Conservation (phyloP, 2,113 vertebrate species). For the Chelonoidis abingdonii region DNA sequence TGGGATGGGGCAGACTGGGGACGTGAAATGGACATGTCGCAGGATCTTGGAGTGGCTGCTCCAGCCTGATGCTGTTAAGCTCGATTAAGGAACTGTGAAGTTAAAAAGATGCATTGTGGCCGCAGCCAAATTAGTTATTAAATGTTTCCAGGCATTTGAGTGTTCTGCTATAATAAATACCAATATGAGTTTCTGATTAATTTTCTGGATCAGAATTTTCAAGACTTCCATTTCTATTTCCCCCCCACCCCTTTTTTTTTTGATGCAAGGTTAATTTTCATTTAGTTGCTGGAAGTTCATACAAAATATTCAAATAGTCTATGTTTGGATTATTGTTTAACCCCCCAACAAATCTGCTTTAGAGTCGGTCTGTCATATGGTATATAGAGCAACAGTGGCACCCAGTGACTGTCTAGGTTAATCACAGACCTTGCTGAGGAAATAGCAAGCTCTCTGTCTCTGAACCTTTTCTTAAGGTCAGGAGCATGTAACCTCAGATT, state of each 20-base stretch:
- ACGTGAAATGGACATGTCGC: neutral
- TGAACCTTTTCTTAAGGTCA: neutral
- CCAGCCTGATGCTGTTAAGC: constrained; percentile 60
- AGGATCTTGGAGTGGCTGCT: constrained; percentile 33
- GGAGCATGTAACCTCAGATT: fast-evolving
- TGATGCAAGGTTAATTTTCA: constrained; percentile 46
- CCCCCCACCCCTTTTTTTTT: neutral
- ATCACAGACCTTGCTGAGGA: constrained; percentile 18
- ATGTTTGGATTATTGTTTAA: constrained; percentile 52
- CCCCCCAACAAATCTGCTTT: neutral
- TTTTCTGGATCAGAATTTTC: constrained; percentile 65
- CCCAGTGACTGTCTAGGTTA: constrained; percentile 58
- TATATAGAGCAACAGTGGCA: constrained; percentile 70
- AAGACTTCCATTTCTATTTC: constrained; percentile 35
- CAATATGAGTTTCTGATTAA: constrained; percentile 45
- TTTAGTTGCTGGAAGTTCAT: constrained; percentile 48
- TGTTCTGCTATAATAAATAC: constrained; percentile 57
- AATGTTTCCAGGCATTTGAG: constrained; percentile 58
- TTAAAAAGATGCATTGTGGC: constrained; percentile 48
- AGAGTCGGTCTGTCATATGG: neutral
- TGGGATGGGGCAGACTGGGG: neutral
- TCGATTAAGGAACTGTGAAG: constrained; percentile 58
- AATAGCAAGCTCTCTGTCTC: fast-evolving
- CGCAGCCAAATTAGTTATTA: constrained; percentile 70
- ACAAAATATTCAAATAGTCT: constrained; percentile 45